These are phyloP conservation scores for Apamea monoglypha DNA, from an alignment of 2,888 invertebrate species.

Conservation along the genomic window DNA sequence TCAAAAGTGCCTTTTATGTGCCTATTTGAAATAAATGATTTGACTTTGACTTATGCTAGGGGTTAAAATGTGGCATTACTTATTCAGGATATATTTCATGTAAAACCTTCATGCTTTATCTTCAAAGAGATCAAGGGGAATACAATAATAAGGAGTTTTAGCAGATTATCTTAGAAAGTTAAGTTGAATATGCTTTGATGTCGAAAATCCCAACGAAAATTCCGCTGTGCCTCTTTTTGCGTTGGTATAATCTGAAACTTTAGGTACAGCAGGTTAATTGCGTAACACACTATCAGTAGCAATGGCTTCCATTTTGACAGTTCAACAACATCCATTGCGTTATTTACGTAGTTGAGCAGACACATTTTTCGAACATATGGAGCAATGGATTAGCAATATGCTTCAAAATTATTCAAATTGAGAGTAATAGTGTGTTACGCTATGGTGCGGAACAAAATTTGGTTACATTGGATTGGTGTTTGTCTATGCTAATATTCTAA, in stretches of 20 bases:
- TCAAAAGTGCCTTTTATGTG: no score
- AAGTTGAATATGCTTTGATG: background rate
- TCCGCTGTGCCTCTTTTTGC: background rate
- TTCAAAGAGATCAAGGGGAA: slow-evolving; percentile 24
- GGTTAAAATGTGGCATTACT: slow-evolving; percentile 30
- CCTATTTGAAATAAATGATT: no score
- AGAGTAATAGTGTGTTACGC: no score
- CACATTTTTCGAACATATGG: no score
- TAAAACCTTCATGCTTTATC: background rate
- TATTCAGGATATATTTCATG: slow-evolving; percentile 26
- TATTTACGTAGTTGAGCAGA: no score
- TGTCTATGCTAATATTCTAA: no score
- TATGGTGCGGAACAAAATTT: background rate
- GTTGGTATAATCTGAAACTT: background rate
- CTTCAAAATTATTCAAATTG: no score
- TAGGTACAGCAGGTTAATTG: background rate
- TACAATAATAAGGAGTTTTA: background rate
- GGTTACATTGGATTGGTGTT: background rate
- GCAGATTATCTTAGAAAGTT: background rate
- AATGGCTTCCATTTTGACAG: no score
- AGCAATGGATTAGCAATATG: no score
- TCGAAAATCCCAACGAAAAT: slow-evolving; percentile 2
- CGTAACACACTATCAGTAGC: no score
- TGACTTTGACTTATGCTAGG: background rate
- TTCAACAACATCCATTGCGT: no score